phyloP scores from a whole-genome alignment of 1,140 invertebrate genomes.

The Frieseomelitta varia region DNA sequence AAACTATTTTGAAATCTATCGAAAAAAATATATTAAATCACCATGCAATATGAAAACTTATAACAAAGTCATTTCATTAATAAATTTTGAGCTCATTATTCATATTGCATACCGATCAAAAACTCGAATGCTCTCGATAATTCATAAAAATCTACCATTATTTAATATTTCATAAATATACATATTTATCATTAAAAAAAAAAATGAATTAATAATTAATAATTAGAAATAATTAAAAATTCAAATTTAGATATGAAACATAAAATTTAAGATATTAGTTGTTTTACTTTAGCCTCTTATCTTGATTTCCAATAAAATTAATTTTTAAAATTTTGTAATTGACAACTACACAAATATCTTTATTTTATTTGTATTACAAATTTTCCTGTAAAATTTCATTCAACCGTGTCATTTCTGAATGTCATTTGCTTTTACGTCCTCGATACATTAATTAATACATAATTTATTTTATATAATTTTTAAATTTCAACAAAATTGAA shows the following conservation, averaged over 20 bases:
- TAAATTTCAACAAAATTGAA: background rate
- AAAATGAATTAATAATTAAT: background rate
- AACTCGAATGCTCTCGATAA: background rate
- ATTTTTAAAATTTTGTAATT: background rate
- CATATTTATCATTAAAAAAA: constrained; percentile 6
- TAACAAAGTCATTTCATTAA: background rate
- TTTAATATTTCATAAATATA: background rate
- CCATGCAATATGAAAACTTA: constrained; percentile 14
- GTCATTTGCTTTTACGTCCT: background rate
- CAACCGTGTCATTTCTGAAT: constrained; percentile 12
- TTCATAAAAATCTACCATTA: background rate
- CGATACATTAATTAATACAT: background rate
- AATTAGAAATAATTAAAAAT: background rate
- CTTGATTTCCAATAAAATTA: constrained; percentile 5
- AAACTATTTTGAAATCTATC: background rate
- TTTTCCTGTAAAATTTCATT: constrained; percentile 22
- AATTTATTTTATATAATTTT: constrained; percentile 1
- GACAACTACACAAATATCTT: background rate
- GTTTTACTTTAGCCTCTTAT: constrained; percentile 8
- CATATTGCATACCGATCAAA: background rate
- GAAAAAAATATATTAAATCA: constrained; percentile 1
- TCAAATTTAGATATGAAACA: background rate
- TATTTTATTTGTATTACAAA: constrained; percentile 19
- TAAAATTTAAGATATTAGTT: background rate
- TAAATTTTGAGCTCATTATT: constrained; percentile 2